Evolutionary conservation across 2,888 invertebrate species (phyloP).

Genomic region (Itoplectis maculator): DNA sequence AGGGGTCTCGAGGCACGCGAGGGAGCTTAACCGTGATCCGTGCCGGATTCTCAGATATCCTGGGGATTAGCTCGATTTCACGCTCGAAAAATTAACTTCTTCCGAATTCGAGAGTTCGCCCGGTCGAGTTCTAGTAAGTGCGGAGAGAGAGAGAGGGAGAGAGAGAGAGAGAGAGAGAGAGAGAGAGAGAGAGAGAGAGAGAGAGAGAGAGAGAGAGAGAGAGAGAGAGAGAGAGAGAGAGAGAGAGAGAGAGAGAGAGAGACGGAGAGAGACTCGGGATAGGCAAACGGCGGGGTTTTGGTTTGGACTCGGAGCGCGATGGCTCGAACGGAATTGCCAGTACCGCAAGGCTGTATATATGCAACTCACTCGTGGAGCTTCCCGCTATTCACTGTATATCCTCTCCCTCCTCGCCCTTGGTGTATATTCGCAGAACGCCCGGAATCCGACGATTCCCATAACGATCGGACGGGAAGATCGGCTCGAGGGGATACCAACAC

Average conservation of each 20-base stretch:
- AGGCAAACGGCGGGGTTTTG: constrained; percentile 9
- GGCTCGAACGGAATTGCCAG: constrained; percentile 64
- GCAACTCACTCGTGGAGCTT: constrained; percentile 27
- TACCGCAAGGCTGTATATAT: constrained; percentile 51
- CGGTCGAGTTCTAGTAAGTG: constrained; percentile 38
- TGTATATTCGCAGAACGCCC: constrained; percentile 46
- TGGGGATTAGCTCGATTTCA: constrained; percentile 76
- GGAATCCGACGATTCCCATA: constrained; percentile 56
- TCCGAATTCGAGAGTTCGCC: constrained; percentile 63
- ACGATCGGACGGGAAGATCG: constrained; percentile 52
- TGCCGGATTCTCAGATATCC: constrained; percentile 72
- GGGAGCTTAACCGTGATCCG: constrained; percentile 57
- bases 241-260: too few species aligned
- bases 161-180: constrained; percentile 32
- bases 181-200: constrained; percentile 29
- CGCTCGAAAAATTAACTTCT: constrained; percentile 74
- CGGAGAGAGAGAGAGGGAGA: constrained; percentile 29
- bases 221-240: constrained; percentile 31
- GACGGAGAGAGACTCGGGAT: not conserved
- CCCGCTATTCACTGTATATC: constrained; percentile 40
- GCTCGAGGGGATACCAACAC: constrained; percentile 35
- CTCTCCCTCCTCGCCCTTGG: constrained; percentile 6
- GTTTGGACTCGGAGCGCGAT: constrained; percentile 60
- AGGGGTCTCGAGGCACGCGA: constrained; percentile 45
- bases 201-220: constrained; percentile 28